Conservation (phyloP, 2,888 invertebrate species). For the Campopleginae sp. region DNA sequence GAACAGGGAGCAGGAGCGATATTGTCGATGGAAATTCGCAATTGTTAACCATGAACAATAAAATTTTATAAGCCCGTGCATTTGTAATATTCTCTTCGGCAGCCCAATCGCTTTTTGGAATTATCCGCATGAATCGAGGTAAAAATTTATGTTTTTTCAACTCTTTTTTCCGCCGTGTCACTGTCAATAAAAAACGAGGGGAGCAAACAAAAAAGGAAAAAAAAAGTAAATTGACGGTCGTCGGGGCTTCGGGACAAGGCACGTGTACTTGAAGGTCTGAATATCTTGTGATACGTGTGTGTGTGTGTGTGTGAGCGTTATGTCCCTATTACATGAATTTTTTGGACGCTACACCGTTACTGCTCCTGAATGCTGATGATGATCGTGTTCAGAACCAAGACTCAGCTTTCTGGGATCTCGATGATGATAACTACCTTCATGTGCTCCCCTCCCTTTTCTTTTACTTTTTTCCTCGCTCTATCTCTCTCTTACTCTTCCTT, state of each 20-base stretch:
- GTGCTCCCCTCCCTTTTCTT: constrained; percentile 70
- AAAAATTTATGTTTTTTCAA: not conserved
- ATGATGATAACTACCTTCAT: constrained; percentile 78
- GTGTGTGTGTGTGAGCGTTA: constrained; percentile 34
- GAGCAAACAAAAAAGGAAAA: constrained; percentile 16
- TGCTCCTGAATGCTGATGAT: constrained; percentile 49
- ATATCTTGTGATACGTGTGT: constrained; percentile 27
- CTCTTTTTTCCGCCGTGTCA: not conserved
- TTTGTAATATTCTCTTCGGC: not conserved
- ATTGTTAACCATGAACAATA: not conserved
- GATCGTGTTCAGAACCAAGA: constrained; percentile 48
- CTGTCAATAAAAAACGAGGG: not conserved
- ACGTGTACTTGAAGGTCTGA: constrained; percentile 8
- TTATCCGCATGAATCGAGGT: not conserved
- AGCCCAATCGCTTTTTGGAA: not conserved
- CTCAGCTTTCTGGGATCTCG: constrained; percentile 70
- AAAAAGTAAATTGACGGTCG: constrained; percentile 20
- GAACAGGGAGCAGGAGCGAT: no score
- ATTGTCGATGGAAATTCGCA: no score
- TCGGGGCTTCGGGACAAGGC: constrained; percentile 34
- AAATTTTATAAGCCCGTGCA: constrained; percentile 42
- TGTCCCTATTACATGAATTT: constrained; percentile 57
- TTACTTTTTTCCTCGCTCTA: constrained; percentile 65
- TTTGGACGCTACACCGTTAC: constrained; percentile 59
- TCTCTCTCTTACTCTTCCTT: constrained; percentile 44